Evolutionary conservation across 2,113 vertebrate genomes (phyloP).

Genomic region (Coryphaenoides rupestris): DNA sequence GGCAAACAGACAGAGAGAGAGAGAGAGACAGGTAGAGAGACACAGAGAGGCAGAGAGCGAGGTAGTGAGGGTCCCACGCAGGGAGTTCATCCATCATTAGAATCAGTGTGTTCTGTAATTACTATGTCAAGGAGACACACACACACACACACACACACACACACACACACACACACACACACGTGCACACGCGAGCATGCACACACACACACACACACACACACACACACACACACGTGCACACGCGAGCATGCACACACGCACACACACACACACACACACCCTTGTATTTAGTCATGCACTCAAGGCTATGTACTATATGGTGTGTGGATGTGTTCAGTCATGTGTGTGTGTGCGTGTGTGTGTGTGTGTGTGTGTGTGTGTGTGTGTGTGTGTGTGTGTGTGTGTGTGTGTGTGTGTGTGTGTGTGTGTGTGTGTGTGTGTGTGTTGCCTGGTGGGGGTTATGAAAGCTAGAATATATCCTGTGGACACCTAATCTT

Average conservation of each 20-base stretch:
- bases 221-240: too few relatives aligned
- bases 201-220: too few relatives aligned
- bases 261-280: background rate
- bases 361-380: slow-evolving; percentile 5
- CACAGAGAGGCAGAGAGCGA: slow-evolving; percentile 28
- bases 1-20: slow-evolving; percentile 14
- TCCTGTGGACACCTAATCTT: slow-evolving; percentile 67
- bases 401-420: slow-evolving; percentile 20
- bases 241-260: background rate
- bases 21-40: slow-evolving; percentile 42
- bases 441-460: background rate
- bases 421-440: background rate
- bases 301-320: background rate
- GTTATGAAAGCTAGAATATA: slow-evolving; percentile 30
- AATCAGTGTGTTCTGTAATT: slow-evolving; percentile 83
- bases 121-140: slow-evolving; percentile 78
- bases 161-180: too few relatives aligned
- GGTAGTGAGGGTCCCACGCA: slow-evolving; percentile 67
- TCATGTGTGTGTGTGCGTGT: background rate
- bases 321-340: slow-evolving; percentile 22
- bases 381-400: slow-evolving; percentile 17
- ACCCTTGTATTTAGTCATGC: slow-evolving; percentile 14
- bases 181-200: too few relatives aligned
- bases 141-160: too few relatives aligned
- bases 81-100: slow-evolving; percentile 81